phyloP scores from a whole-genome alignment of 23 tunicate genomes.

The Styela plicata region DNA sequence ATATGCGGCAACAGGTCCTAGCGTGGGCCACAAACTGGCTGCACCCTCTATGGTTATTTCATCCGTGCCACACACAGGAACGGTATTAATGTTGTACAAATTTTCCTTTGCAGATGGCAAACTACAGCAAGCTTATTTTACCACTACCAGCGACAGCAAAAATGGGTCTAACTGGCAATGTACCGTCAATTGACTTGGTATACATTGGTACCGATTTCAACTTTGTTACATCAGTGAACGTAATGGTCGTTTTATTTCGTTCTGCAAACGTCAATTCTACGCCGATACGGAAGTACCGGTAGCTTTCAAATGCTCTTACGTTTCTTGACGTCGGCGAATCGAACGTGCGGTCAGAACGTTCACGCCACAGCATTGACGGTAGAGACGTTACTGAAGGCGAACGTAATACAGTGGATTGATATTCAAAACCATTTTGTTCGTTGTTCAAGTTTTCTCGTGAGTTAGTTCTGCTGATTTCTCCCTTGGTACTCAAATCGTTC shows the following conservation, averaged over 20 bases:
- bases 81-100: too few relatives aligned
- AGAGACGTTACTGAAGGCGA: constrained; percentile 7
- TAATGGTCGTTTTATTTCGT: constrained; percentile 22
- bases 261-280: neutral
- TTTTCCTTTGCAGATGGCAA: too few relatives aligned
- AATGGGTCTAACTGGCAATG: too few relatives aligned
- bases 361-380: neutral
- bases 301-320: constrained; percentile 17
- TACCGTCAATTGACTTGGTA: too few relatives aligned
- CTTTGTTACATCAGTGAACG: neutral
- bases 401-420: neutral
- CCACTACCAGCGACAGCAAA: too few relatives aligned
- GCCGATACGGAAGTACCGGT: constrained; percentile 22
- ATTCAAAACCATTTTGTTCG: neutral
- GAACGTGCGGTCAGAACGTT: neutral
- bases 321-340: constrained; percentile 11
- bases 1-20: too few relatives aligned
- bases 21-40: too few relatives aligned
- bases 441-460: neutral
- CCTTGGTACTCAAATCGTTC: neutral
- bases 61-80: too few relatives aligned
- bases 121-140: too few relatives aligned
- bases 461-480: neutral
- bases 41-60: too few relatives aligned
- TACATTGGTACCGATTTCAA: neutral